Evolutionary conservation across 2,888 invertebrate genomes (phyloP).

Genomic region (Microdon myrmicae): DNA sequence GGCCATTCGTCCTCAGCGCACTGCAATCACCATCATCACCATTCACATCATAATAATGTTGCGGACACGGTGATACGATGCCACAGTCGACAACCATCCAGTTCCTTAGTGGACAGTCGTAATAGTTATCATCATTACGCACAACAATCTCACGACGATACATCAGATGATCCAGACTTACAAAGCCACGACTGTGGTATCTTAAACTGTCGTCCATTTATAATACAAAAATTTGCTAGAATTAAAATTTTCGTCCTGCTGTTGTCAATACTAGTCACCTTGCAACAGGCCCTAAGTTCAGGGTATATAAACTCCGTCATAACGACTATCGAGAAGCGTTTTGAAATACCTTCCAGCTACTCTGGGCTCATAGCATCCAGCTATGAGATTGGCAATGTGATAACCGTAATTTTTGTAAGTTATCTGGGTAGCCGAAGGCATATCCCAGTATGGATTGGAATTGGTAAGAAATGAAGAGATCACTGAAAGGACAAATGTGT

Average conservation of each 20-base stretch:
- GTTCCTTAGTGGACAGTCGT: slow-evolving; percentile 77
- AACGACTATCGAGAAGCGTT: slow-evolving; percentile 95
- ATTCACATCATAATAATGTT: slow-evolving; percentile 52
- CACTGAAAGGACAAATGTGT: neutral
- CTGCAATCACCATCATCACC: slow-evolving; percentile 55
- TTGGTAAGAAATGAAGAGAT: slow-evolving; percentile 71
- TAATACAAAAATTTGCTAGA: slow-evolving; percentile 88
- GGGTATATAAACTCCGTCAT: slow-evolving; percentile 95
- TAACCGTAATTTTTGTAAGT: slow-evolving; percentile 95
- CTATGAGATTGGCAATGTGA: slow-evolving; percentile 94
- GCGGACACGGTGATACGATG: slow-evolving; percentile 71
- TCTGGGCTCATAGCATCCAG: slow-evolving; percentile 94
- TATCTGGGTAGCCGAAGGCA: slow-evolving; percentile 92
- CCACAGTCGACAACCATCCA: slow-evolving; percentile 84
- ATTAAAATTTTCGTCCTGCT: slow-evolving; percentile 93
- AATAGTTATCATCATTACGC: slow-evolving; percentile 67
- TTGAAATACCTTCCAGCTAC: slow-evolving; percentile 92
- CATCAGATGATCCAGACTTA: slow-evolving; percentile 77
- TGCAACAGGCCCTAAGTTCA: slow-evolving; percentile 90
- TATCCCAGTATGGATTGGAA: slow-evolving; percentile 94
- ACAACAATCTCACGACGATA: slow-evolving; percentile 58
- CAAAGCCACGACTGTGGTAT: slow-evolving; percentile 83
- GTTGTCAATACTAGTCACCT: slow-evolving; percentile 87
- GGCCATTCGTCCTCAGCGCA: slow-evolving; percentile 38
- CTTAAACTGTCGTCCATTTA: slow-evolving; percentile 83